Evolutionary conservation across 1,140 invertebrate genomes (phyloP).

Genomic region (Camponotus pennsylvanicus): DNA sequence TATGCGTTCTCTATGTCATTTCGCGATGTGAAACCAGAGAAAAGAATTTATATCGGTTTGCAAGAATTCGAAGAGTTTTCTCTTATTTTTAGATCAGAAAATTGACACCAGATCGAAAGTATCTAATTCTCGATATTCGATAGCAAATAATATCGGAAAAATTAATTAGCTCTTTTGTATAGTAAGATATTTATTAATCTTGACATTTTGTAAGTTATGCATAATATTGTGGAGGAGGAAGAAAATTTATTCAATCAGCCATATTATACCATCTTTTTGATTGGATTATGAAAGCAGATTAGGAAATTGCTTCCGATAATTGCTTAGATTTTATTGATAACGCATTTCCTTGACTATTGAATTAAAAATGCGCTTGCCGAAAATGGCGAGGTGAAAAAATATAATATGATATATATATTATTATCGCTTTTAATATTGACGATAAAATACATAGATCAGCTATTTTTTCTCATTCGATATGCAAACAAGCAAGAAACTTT

Average conservation of each 20-base stretch:
- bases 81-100: not conserved
- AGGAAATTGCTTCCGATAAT: slow-evolving; percentile 27
- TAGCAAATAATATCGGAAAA: not conserved
- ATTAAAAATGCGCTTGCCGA: not conserved
- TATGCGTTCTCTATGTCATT: slow-evolving; percentile 4
- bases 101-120: not conserved
- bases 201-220: not conserved
- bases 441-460: not conserved
- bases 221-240: not conserved
- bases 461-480: not conserved
- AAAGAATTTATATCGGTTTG: slow-evolving; percentile 20
- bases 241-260: slow-evolving; percentile 24
- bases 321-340: slow-evolving; percentile 61
- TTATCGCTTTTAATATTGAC: not conserved
- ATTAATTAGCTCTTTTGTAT: slow-evolving; percentile 11
- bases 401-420: not conserved
- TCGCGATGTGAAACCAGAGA: not conserved
- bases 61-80: not conserved
- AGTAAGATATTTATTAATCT: slow-evolving; percentile 11
- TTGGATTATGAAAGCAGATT: not conserved
- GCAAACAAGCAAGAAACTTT: not conserved
- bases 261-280: slow-evolving; percentile 27
- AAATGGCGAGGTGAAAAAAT: not conserved
- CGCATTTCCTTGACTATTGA: not conserved
- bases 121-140: not conserved